A percentile compares a stretch with the other conserved stretches of the same genome.
These are phyloP conservation scores for Propithecus deckenii DNA, from an alignment of 2,797 vertebrate genomes.

Conservation along the genomic window DNA sequence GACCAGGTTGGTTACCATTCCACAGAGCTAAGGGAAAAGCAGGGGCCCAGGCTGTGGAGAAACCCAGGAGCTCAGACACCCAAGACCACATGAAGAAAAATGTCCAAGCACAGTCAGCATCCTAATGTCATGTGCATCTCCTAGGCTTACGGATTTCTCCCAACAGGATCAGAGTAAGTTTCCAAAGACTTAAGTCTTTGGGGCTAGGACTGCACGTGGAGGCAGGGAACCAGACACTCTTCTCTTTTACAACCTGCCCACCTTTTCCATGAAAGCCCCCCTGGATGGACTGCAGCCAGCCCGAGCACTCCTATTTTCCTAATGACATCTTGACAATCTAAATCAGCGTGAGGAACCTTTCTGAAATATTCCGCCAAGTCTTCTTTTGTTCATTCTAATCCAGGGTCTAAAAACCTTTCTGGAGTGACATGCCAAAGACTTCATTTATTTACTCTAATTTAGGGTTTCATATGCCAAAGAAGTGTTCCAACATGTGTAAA, in stretches of 20 bases:
- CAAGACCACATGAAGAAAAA: not conserved
- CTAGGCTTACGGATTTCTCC: not conserved
- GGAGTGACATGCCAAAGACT: not conserved
- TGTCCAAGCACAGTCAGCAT: too few relatives aligned
- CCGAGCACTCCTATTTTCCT: not conserved
- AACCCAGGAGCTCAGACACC: not conserved
- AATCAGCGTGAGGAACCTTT: not conserved
- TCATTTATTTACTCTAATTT: conserved; percentile 40
- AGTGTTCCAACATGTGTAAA: not conserved
- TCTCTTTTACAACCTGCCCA: not conserved
- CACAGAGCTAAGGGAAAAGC: not conserved
- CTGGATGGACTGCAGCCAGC: not conserved
- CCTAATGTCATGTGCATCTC: not conserved
- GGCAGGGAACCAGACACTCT: not conserved
- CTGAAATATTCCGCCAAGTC: not conserved
- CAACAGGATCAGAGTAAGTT: not conserved
- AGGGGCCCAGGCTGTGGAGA: not conserved
- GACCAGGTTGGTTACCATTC: not conserved
- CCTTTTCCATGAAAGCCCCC: not conserved
- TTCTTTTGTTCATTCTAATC: conserved; percentile 22
- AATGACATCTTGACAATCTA: not conserved
- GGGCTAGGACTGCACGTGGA: not conserved
- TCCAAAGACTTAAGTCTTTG: not conserved
- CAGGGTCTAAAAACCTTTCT: not conserved
- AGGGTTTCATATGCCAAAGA: conserved; percentile 12